phyloP scores from a whole-genome alignment of 2,113 vertebrate genomes.

The Australoheros scitulus region DNA sequence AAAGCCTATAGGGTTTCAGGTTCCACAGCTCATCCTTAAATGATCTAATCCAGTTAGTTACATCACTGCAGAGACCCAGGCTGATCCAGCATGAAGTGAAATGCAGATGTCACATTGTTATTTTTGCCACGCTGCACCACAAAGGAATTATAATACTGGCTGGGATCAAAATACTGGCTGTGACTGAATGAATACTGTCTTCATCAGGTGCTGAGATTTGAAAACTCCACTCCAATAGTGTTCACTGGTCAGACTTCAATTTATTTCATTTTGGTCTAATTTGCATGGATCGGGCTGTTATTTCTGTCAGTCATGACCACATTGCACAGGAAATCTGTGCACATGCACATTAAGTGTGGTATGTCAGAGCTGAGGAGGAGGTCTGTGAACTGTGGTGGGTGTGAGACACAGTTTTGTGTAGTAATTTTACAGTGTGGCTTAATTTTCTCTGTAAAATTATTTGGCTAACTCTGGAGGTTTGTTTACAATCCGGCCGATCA shows the following conservation, averaged over 20 bases:
- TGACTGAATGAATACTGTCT: neutral
- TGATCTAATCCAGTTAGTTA: slow-evolving; percentile 27
- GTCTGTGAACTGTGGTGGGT: neutral
- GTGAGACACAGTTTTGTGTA: neutral
- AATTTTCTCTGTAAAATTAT: neutral
- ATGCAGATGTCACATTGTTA: slow-evolving; percentile 9
- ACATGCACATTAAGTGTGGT: neutral
- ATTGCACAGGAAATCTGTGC: neutral
- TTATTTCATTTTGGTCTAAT: slow-evolving; percentile 2
- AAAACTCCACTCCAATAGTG: neutral
- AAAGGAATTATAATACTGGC: neutral
- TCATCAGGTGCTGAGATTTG: neutral
- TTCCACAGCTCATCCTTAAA: slow-evolving; percentile 33
- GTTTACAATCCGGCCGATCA: neutral
- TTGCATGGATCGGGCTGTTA: neutral
- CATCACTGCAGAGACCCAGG: slow-evolving; percentile 26
- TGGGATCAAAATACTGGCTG: too few relatives aligned
- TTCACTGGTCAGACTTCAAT: neutral
- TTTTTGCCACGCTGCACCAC: slow-evolving; percentile 12
- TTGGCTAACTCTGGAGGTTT: neutral
- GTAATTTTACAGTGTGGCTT: neutral
- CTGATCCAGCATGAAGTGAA: slow-evolving; percentile 4
- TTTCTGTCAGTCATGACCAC: neutral
- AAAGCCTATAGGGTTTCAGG: slow-evolving; percentile 27
- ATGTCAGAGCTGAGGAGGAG: neutral